Conservation (phyloP, 2,113 vertebrate species). For the Hippolais icterina region DNA sequence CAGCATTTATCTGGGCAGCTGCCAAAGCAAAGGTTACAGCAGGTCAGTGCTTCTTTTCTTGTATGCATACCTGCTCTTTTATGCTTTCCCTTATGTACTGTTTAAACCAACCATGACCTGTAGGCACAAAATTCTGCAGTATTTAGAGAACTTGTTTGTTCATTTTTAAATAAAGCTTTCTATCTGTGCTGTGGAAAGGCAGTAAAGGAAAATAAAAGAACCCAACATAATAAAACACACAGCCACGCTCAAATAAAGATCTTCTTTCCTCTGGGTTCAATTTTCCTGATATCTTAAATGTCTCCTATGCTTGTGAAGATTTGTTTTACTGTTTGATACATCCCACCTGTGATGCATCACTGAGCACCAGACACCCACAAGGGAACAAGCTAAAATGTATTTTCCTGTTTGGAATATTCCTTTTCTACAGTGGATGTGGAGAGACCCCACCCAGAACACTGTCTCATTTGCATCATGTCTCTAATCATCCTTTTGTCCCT, state of each 20-base stretch:
- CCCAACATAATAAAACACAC: not conserved
- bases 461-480: slow-evolving; percentile 22
- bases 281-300: slow-evolving; percentile 49
- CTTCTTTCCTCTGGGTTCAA: slow-evolving; percentile 41
- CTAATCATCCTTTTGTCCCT: slow-evolving; percentile 45
- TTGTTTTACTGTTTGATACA: slow-evolving; percentile 37
- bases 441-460: slow-evolving; percentile 7
- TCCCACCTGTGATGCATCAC: slow-evolving; percentile 36
- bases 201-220: not conserved
- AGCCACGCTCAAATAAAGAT: not conserved
- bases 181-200: not conserved
- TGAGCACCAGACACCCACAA: slow-evolving; percentile 7
- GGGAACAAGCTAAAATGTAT: slow-evolving; percentile 23
- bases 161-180: not conserved
- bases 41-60: slow-evolving; percentile 2
- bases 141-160: not conserved
- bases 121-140: slow-evolving; percentile 16
- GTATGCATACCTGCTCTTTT: slow-evolving; percentile 26
- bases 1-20: not conserved
- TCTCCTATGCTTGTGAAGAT: not conserved
- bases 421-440: not conserved
- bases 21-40: not conserved
- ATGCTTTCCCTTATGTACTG: not conserved
- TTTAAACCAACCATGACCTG: not conserved
- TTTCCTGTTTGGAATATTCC: slow-evolving; percentile 39